Percentiles rank a stretch among this genome's conserved stretches.
These are phyloP conservation scores for Zaprionus bogoriensis DNA, from an alignment of 2,888 invertebrate species.

Conservation along the genomic window DNA sequence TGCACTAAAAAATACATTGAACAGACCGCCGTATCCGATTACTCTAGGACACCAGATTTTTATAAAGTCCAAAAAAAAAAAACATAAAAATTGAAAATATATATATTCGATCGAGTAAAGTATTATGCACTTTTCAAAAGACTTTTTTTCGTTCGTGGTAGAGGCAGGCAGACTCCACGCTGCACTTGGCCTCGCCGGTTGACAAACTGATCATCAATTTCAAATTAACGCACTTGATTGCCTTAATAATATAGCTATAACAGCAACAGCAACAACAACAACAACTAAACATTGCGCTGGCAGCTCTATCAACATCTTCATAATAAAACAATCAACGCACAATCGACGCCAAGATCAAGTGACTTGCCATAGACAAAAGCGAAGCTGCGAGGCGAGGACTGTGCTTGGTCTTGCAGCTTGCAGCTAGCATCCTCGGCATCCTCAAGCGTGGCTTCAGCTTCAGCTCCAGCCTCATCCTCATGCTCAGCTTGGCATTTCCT, in stretches of 20 bases:
- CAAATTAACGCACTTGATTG: constrained; percentile 67
- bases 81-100: too few relatives aligned
- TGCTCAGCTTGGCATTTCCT: constrained; percentile 66
- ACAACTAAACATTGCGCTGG: constrained; percentile 41
- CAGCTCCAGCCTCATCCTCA: constrained; percentile 27
- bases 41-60: too few relatives aligned
- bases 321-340: constrained; percentile 78
- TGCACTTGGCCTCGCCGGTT: constrained; percentile 25
- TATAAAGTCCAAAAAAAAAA: too few relatives aligned
- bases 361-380: constrained; percentile 69
- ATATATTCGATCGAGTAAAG: too few relatives aligned
- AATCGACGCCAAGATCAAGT: constrained; percentile 72
- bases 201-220: constrained; percentile 62
- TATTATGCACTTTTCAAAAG: too few relatives aligned
- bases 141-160: too few relatives aligned
- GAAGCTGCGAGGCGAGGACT: not conserved
- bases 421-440: constrained; percentile 3
- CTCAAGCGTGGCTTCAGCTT: constrained; percentile 1
- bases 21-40: too few relatives aligned
- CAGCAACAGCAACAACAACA: constrained; percentile 14
- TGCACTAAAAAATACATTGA: too few relatives aligned
- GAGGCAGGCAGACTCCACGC: not conserved
- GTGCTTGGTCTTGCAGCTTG: not conserved
- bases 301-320: constrained; percentile 72
- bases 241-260: constrained; percentile 66